Base-by-base conservation (phyloP, 1,140 invertebrate genomes). In the Hermatobates lingyangjiaoensis region DNA sequence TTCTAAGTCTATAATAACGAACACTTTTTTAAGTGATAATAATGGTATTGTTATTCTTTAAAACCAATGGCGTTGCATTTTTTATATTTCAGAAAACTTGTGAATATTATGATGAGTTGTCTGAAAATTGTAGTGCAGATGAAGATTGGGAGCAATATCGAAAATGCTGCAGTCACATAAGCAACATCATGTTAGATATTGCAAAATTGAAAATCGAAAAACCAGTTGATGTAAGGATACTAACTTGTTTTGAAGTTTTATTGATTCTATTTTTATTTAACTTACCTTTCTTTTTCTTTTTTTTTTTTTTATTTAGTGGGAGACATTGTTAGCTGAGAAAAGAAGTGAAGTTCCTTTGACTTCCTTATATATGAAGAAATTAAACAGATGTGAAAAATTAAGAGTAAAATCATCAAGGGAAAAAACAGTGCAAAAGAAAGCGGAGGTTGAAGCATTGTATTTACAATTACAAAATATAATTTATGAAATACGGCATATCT, bases 381-480 rank as follows among this genome's bases (percentile, higher is more conserved):
- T 94, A 0, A 96, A 95, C 68, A 72, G 91, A 39, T 70, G 91
- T 54, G 85, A 91, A 59, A 94, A 95, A 68, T 77, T 92, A 27
- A 71, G 82, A 4, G 81, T 83, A 40, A 83, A 88, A 61, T 74
- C 77, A 59, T 79, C 81, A 0, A 71, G 87, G 51, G 89, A 95
- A 68, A 74, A 76, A 20, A 69, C 85, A 2, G 73, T 76, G 46
- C 71, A 79, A 64, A 82, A 83, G 50, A 92, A 93, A 65, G 80
- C 81, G 58, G 80, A 80, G 58, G 87, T 93, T 0, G 92, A 96
- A 60, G 81, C 81, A 52, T 82, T 81, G 58, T 86, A 94, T 69
- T 67, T 97, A 21, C 83, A 89, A 58, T 72, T 93, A 50, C 90
- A 96, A 66, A 96, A 96, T 69, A 70, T 96, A n/a, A 65, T 94